Percentiles rank a stretch among this genome's conserved stretches.
Conservation (phyloP, 2,888 invertebrate species). For the Pollenia labialis region DNA sequence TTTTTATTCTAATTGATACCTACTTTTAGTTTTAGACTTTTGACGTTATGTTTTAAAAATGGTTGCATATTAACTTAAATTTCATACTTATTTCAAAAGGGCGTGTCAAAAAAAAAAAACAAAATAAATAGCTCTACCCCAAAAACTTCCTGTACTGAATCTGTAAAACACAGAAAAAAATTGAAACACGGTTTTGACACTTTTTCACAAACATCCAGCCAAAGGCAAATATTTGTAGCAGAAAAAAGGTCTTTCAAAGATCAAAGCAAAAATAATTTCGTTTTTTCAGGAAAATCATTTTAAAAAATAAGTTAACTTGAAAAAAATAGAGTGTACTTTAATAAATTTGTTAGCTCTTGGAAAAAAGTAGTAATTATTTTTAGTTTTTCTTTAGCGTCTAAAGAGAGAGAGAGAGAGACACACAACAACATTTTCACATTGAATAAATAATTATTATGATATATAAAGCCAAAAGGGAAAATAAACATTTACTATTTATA, state of each 20-base stretch:
- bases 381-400: neutral
- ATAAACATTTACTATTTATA: too few species aligned
- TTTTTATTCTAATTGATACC: too few species aligned
- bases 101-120: neutral
- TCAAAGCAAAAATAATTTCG: neutral
- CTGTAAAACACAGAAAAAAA: constrained; percentile 14
- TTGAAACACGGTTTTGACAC: constrained; percentile 61
- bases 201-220: constrained; percentile 51
- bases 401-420: too few species aligned
- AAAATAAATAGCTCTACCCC: neutral
- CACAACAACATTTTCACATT: too few species aligned
- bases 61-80: neutral
- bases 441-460: too few species aligned
- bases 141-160: constrained; percentile 7
- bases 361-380: neutral
- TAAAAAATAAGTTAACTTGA: neutral
- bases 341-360: too few species aligned
- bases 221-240: constrained; percentile 3
- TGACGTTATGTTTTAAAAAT: too few species aligned
- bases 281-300: neutral
- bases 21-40: too few species aligned
- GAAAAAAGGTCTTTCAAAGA: neutral
- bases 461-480: too few species aligned
- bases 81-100: constrained; percentile 1
- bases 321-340: too few species aligned